Base-by-base conservation (phyloP, 2,113 vertebrate genomes). In the Microcebus tavaratra region DNA sequence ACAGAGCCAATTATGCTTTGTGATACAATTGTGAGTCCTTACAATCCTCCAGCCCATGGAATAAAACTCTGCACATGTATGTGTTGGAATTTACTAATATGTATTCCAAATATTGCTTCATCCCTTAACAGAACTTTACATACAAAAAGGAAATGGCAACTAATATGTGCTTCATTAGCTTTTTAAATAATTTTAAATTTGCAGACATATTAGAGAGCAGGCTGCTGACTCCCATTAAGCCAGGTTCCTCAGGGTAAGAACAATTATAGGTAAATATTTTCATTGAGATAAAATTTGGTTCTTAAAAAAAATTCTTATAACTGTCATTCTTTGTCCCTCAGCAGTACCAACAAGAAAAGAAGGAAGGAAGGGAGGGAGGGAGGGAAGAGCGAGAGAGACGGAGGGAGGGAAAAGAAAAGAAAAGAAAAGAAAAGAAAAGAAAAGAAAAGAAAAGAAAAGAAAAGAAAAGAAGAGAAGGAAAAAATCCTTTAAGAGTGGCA, bases 1-100 rank as follows among this genome's bases (percentile, higher is more conserved):
- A 91, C 93, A 96, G 91, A 97, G 81, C 31, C 90, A 97, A 91
- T 90, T 97, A 96, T 25, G 39, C 97, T 97, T 90, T 76, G 61
- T 96, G 85, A 65, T 86, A 63, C 67, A 63, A 87, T 88, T 84
- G 34, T 73, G 67, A 48, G 70, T 96, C 97, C 29, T 92, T 93
- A 95, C 50, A 73, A 55, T 98, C 96, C 82, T 94, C 93, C 90
- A 78, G 79, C 70, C 91, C 93, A 91, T n/a, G 90, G 48, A 97
- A 53, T 25, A 90, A 97, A 67, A 67, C 15, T 97, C 36, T 92
- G 73, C 89, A 95, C 45, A 53, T 81, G 86, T 50, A 82, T 96
- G 75, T 81, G 10, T 94, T 70, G 82, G 65, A 87, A 76, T 50
- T 90, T 67, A 84, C 96, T 67, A 87, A 94, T 50, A 88, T 67